phyloP scores from a whole-genome alignment of 2,113 vertebrate species.

The Osmerus mordax region DNA sequence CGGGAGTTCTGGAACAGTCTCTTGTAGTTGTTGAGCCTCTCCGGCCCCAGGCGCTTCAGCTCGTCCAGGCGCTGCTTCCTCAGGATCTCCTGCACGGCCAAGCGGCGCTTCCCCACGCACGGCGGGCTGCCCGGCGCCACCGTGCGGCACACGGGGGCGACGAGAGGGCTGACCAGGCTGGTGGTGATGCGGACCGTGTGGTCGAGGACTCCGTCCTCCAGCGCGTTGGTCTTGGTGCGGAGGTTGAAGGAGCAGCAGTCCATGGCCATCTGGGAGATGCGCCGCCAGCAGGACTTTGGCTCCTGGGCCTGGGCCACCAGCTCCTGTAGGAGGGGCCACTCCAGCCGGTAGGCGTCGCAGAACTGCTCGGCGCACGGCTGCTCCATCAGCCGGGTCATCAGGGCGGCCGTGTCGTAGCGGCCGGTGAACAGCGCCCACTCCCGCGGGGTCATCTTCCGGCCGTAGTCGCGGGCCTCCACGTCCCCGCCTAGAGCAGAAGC shows the following conservation, averaged over 20 bases:
- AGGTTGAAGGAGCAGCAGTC: constrained; percentile 69
- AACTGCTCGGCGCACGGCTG: constrained; percentile 87
- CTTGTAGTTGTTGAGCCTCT: constrained; percentile 66
- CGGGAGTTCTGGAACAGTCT: constrained; percentile 75
- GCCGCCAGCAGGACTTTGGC: constrained; percentile 77
- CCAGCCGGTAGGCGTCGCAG: constrained; percentile 78
- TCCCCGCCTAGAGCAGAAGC: constrained; percentile 75
- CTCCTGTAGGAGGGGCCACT: constrained; percentile 82
- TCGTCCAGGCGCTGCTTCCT: constrained; percentile 64
- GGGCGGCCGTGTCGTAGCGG: constrained; percentile 76
- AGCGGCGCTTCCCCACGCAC: constrained; percentile 80
- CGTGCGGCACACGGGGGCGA: constrained; percentile 81
- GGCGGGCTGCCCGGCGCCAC: constrained; percentile 84
- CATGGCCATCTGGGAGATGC: constrained; percentile 51
- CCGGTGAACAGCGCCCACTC: constrained; percentile 93
- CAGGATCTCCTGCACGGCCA: constrained; percentile 86
- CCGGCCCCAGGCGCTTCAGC: constrained; percentile 60
- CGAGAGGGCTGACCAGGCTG: constrained; percentile 76
- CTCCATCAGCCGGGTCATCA: constrained; percentile 81
- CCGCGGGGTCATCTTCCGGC: constrained; percentile 78
- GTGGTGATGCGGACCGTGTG: constrained; percentile 92
- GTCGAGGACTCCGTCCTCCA: constrained; percentile 83
- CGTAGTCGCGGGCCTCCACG: constrained; percentile 78
- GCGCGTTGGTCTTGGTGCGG: constrained; percentile 64
- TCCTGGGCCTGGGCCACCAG: constrained; percentile 67